phyloP scores from a whole-genome alignment of 2,113 vertebrate genomes.

The Lutjanus erythropterus region DNA sequence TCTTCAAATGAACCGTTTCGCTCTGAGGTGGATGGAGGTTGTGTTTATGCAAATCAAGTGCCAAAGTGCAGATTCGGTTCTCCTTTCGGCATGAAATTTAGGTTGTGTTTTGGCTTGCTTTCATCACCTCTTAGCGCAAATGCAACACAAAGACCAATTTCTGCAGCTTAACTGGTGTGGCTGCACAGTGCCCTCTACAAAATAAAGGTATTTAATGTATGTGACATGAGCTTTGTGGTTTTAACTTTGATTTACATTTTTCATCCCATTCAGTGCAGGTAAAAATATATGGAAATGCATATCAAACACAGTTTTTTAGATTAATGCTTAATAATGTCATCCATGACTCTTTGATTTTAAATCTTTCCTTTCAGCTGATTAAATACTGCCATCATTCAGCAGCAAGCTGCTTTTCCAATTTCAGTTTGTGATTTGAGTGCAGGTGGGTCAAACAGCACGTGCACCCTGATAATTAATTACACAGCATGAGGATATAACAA shows the following conservation, averaged over 20 bases:
- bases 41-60: constrained; percentile 44
- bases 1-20: background rate
- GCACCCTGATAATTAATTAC: constrained; percentile 8
- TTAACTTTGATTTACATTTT: constrained; percentile 17
- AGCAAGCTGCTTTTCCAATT: constrained; percentile 7
- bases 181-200: background rate
- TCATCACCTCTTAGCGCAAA: constrained; percentile 28
- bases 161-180: constrained; percentile 10
- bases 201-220: constrained; percentile 7
- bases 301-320: constrained; percentile 3
- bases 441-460: background rate
- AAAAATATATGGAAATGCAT: constrained; percentile 7
- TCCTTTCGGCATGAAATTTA: constrained; percentile 22
- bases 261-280: background rate
- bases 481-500: background rate
- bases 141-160: constrained; percentile 26
- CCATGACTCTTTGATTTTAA: background rate
- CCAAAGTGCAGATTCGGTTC: constrained; percentile 21
- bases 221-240: constrained; percentile 2
- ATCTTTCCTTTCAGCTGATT: constrained; percentile 14
- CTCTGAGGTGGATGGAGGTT: background rate
- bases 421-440: constrained; percentile 6
- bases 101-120: constrained; percentile 6
- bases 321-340: constrained; percentile 7
- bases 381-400: constrained; percentile 7